A percentile compares a stretch with the other conserved stretches of the same genome.
Evolutionary conservation across 2,113 vertebrate genomes (phyloP).

Genomic region (Dasypus novemcinctus): DNA sequence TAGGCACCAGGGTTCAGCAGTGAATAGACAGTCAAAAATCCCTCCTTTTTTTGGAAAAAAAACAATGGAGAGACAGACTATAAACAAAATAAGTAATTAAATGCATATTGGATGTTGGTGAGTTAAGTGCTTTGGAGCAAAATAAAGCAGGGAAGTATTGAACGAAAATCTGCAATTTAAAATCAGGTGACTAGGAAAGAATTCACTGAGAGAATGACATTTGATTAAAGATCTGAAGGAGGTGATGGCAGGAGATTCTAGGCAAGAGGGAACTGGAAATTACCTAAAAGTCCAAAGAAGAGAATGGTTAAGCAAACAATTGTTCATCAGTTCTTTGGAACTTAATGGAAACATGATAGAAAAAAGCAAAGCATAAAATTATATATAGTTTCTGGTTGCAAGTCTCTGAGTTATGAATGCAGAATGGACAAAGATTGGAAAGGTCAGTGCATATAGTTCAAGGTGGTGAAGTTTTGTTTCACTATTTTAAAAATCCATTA

Average conservation of each 20-base stretch:
- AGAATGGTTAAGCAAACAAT: not conserved
- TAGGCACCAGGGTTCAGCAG: not conserved
- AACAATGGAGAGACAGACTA: constrained; percentile 2
- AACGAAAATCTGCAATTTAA: not conserved
- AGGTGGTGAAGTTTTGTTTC: not conserved
- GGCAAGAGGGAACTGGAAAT: not conserved
- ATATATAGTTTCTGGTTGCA: not conserved
- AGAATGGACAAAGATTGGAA: not conserved
- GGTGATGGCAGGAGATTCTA: not conserved
- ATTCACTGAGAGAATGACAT: not conserved
- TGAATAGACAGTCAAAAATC: constrained; percentile 34
- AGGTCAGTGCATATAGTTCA: not conserved
- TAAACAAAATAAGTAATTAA: constrained; percentile 4
- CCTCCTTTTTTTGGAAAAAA: no score
- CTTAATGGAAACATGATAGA: constrained; percentile 23
- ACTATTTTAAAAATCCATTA: not conserved
- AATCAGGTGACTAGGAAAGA: not conserved
- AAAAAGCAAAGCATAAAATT: constrained; percentile 23
- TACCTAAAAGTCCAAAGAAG: constrained; percentile 10
- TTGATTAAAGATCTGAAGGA: not conserved
- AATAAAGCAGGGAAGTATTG: not conserved
- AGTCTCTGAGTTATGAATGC: not conserved
- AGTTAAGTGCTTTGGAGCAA: constrained; percentile 1
- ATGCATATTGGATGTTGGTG: not conserved
- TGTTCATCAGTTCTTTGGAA: not conserved